Conservation (phyloP, 1,140 invertebrate genomes). For the Aporrectodea caliginosa region DNA sequence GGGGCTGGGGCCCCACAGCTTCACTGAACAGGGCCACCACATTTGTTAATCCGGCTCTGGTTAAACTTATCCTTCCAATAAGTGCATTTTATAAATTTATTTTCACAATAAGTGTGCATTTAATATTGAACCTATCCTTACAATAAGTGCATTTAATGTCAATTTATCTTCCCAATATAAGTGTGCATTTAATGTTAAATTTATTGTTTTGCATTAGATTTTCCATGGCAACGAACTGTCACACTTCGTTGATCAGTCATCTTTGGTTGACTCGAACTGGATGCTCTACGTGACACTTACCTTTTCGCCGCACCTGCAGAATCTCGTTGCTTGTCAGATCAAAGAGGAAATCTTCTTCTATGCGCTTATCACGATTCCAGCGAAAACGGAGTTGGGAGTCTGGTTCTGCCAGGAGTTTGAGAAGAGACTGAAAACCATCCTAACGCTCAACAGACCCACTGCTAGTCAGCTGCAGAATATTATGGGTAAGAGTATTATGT, state of each 20-base stretch:
- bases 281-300: slow-evolving; percentile 10
- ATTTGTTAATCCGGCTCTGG: neutral
- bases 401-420: slow-evolving; percentile 13
- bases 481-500: too few relatives aligned
- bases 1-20: neutral
- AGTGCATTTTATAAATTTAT: neutral
- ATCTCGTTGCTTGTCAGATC: slow-evolving; percentile 20
- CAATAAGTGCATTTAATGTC: neutral
- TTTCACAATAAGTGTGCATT: too few relatives aligned
- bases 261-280: slow-evolving; percentile 7
- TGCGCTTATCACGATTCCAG: slow-evolving; percentile 1
- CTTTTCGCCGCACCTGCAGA: neutral
- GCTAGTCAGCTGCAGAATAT: too few relatives aligned
- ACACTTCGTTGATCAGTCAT: slow-evolving; percentile 12
- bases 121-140: neutral
- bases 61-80: neutral
- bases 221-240: neutral
- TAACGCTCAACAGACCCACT: neutral
- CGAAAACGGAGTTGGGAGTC: slow-evolving; percentile 7
- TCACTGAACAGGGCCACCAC: neutral
- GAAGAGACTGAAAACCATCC: slow-evolving; percentile 3
- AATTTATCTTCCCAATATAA: neutral
- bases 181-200: neutral
- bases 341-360: slow-evolving; percentile 16
- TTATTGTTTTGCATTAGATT: neutral